These are phyloP conservation scores for Lepidurus couesii DNA, from an alignment of 1,140 invertebrate genomes.

Conservation along the genomic window DNA sequence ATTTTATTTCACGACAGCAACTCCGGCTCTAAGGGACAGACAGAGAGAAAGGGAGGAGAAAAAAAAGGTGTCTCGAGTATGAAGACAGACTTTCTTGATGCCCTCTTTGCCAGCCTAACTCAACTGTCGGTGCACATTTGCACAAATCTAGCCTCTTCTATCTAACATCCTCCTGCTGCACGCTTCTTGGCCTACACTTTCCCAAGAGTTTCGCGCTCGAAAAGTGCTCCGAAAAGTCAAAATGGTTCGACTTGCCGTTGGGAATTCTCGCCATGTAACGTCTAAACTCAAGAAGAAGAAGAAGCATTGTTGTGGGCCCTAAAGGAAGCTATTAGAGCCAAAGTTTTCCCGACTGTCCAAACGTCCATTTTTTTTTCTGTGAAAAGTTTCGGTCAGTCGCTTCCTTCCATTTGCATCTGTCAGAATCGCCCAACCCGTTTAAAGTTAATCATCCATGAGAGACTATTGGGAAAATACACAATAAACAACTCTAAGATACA, in stretches of 20 bases:
- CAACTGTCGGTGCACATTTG: not conserved
- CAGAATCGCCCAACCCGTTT: not conserved
- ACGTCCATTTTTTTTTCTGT: not conserved
- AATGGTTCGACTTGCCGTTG: not conserved
- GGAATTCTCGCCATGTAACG: not conserved
- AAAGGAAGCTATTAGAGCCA: not conserved
- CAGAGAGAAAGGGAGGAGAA: too few relatives aligned
- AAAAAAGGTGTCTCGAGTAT: not conserved
- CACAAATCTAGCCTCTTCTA: slow-evolving; percentile 5
- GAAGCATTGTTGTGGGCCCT: not conserved
- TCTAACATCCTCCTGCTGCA: not conserved
- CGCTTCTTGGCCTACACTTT: not conserved
- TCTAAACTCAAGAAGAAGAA: not conserved
- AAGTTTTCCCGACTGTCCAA: not conserved
- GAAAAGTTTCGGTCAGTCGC: not conserved
- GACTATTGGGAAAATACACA: not conserved
- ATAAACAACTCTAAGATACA: not conserved
- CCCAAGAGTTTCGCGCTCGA: not conserved
- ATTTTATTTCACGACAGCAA: too few relatives aligned
- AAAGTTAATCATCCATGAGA: not conserved
- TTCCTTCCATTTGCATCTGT: not conserved
- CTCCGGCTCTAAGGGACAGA: too few relatives aligned
- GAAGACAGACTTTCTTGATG: not conserved
- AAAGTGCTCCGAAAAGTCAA: slow-evolving; percentile 1
- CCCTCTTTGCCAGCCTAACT: not conserved